A percentile compares a stretch with the other conserved stretches of the same genome.
Conservation (phyloP, 1,140 invertebrate genomes). For the Bombus ignitus region DNA sequence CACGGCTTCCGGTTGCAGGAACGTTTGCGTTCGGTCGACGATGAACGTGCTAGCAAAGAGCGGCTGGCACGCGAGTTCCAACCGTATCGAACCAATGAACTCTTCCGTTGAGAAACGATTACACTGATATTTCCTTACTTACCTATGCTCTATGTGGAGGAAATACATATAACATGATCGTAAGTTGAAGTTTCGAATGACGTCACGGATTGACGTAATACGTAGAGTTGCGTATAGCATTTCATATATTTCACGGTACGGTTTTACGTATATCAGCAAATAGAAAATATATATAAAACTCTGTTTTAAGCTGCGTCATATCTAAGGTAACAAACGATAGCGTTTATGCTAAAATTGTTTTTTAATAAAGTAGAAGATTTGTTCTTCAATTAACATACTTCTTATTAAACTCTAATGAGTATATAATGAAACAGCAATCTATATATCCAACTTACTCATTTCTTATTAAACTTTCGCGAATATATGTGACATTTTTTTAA, state of each 20-base stretch:
- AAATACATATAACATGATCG: neutral
- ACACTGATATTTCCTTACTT: neutral
- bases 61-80: conserved; percentile 51
- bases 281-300: no score
- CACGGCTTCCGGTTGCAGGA: neutral
- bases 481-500: neutral
- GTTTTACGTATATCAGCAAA: neutral
- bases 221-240: neutral
- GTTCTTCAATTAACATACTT: no score
- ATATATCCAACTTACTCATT: no score
- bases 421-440: no score
- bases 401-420: no score
- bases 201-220: neutral
- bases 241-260: neutral
- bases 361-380: no score
- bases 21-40: conserved; percentile 33
- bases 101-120: conserved; percentile 11
- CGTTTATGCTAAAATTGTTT: no score
- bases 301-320: no score
- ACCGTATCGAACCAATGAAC: conserved; percentile 6
- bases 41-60: conserved; percentile 41
- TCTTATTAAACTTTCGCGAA: no score
- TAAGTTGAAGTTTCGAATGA: neutral
- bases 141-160: neutral
- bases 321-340: no score